A percentile compares a stretch with the other conserved stretches of the same genome.
phyloP scores from a whole-genome alignment of 2,888 invertebrate genomes.

The Agrotis puta region DNA sequence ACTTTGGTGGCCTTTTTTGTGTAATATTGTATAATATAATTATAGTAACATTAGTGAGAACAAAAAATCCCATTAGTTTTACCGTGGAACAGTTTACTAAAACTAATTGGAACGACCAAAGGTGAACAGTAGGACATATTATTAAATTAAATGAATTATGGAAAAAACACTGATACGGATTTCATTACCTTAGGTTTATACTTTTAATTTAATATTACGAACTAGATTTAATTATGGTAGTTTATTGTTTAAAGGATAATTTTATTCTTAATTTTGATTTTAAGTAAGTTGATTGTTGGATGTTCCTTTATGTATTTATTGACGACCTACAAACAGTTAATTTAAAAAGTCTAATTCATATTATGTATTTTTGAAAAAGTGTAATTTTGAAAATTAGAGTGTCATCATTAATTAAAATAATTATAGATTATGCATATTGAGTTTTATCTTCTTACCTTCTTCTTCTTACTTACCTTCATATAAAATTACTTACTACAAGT shows the following conservation, averaged over 20 bases:
- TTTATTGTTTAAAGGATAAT: slow-evolving; percentile 1
- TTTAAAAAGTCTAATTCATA: background rate
- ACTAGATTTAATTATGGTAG: background rate
- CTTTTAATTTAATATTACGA: slow-evolving; percentile 3
- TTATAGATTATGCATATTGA: background rate
- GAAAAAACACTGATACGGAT: background rate
- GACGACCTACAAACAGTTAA: background rate
- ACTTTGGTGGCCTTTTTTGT: no score
- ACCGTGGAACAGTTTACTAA: no score
- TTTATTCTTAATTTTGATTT: background rate
- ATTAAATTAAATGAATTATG: no score
- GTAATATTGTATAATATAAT: no score
- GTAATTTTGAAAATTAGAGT: background rate
- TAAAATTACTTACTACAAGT: no score
- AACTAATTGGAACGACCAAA: no score
- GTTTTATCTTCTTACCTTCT: no score
- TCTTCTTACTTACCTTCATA: background rate
- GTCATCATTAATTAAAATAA: slow-evolving; percentile 3
- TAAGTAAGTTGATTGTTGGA: slow-evolving; percentile 1
- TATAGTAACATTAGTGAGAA: no score
- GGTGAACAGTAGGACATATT: no score
- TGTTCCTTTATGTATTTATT: no score
- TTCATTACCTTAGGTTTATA: background rate
- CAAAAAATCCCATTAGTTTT: no score
- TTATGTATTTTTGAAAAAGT: background rate